Base-by-base conservation (phyloP, 2,797 vertebrate genomes). In the Clamator glandarius region DNA sequence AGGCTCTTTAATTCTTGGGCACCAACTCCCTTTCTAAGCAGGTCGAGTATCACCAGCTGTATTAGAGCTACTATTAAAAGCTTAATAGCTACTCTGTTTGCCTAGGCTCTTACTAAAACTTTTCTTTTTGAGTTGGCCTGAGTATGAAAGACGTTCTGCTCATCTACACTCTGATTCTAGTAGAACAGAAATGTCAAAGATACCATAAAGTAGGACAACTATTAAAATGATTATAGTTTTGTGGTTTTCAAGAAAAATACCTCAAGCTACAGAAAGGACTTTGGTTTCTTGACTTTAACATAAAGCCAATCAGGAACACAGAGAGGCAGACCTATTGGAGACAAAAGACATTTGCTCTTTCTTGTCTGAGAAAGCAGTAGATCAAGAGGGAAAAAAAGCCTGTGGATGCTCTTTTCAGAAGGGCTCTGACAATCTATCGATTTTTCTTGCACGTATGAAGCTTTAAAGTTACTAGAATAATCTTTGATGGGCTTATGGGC, bases 101-200 rank as follows among this genome's bases (percentile, higher is more conserved):
- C 46, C 72, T 87, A 25, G 10, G 13, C n/a, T 72, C 68, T 76
- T 54, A 57, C 36, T 57, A 77, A 46, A 89, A 67, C 52, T 36
- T 61, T 66, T 54, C 39, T 88, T 89, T 44, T 54, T 57, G 39
- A 95, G 91, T 68, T 69, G 19, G 11, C 44, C 88, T 72, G 54
- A 52, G 6, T 83, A 63, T 74, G 64, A 81, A 46, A 84, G 50
- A 8, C n/a, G 61, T 67, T 48, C 12, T 72, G 24, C 39, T 79
- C 7, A 23, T 79, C 52, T 48, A 23, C 12, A 61, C 3, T 84
- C 28, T 36, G 88, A 84, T 89, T 92, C 66, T 81, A 84, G 64
- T 87, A 92, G 90, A 95, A 88, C 5, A 74, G 88, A 96, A 93
- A 77, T 74, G 79, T 76, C 69, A 76, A 86, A 87, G 39, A 85